Base-by-base conservation (phyloP, 2,888 invertebrate species). In the Odontothrips loti region DNA sequence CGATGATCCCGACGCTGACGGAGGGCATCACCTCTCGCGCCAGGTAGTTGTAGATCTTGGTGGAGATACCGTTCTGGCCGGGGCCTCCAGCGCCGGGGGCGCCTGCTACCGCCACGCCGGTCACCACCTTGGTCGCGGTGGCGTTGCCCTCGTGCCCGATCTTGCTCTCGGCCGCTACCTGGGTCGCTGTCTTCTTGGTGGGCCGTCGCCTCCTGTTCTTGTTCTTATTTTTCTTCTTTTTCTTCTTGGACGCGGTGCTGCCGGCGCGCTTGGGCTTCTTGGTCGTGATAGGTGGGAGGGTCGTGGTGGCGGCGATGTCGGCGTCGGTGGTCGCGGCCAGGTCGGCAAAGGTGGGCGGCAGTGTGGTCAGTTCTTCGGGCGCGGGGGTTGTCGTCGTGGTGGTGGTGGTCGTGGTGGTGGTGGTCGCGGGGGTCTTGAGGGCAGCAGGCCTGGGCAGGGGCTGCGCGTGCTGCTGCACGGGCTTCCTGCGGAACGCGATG, bases 21-120 rank as follows among this genome's bases (percentile, higher is more conserved):
- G 93, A 93, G 0, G 94, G 94, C 92, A 94, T 94, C 0, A 94
- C 92, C 88, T 94, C 94, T 84, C 94, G 89, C 3, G 94, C 93
- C 75, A 94, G 87, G 85, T 93, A 94, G 85, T 93, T 94, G 85
- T 94, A 94, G 47, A 94, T 91, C 86, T 93, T 92, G 0, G 93
- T 92, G 15, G 92, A 90, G 0, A 94, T 89, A 0, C 93, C 92
- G 81, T 93, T 90, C 78, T 89, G 88, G 2, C 85, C 84, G 58
- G 85, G 84, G 81, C 86, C 85, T 63, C 81, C 84, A 20, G 83
- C 85, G 82, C 82, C 85, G 9, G 84, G 82, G 20, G 81, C 80
- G 23, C 89, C 89, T 82, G 89, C 88, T 79, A 89, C 88, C 3
- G 86, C 85, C 79, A 88, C 86, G 20, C 85, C 86, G 0, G 83